These are phyloP conservation scores for Olivierus martensii DNA, from an alignment of 1,140 invertebrate species.

Conservation along the genomic window DNA sequence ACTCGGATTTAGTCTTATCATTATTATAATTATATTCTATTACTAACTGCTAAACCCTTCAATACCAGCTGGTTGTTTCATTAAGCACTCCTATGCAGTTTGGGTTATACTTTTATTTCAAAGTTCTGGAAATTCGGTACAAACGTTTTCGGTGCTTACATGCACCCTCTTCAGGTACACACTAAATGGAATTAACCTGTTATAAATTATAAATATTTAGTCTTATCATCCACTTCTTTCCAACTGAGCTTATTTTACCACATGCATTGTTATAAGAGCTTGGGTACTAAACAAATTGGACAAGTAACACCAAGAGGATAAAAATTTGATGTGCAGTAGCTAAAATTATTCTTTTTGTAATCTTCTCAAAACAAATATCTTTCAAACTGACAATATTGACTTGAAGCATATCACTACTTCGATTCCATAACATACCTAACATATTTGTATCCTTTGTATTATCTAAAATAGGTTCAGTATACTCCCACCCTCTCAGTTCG, in stretches of 20 bases:
- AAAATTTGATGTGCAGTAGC: slow-evolving; percentile 5
- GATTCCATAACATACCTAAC: slow-evolving; percentile 5
- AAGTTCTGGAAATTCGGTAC: no score
- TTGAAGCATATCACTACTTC: not conserved
- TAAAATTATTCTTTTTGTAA: slow-evolving; percentile 4
- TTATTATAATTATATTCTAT: no score
- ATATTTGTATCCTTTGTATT: slow-evolving; percentile 1
- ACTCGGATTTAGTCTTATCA: no score
- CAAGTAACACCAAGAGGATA: slow-evolving; percentile 6
- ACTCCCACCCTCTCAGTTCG: slow-evolving; percentile 2
- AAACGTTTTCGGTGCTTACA: no score
- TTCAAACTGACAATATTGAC: slow-evolving; percentile 1
- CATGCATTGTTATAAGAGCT: not conserved
- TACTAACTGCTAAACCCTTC: no score
- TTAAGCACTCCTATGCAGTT: no score
- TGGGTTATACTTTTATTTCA: no score
- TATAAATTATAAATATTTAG: no score
- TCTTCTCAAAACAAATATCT: slow-evolving; percentile 1
- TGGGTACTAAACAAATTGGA: not conserved
- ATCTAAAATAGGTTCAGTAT: not conserved
- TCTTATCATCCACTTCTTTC: not conserved
- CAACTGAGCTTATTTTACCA: not conserved
- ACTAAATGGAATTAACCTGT: no score
- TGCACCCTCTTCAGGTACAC: no score
- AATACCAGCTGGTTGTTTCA: no score